Percentiles rank a stretch among this genome's conserved stretches.
Evolutionary conservation across 2,888 invertebrate genomes (phyloP).

Genomic region (Resseliella maxima): DNA sequence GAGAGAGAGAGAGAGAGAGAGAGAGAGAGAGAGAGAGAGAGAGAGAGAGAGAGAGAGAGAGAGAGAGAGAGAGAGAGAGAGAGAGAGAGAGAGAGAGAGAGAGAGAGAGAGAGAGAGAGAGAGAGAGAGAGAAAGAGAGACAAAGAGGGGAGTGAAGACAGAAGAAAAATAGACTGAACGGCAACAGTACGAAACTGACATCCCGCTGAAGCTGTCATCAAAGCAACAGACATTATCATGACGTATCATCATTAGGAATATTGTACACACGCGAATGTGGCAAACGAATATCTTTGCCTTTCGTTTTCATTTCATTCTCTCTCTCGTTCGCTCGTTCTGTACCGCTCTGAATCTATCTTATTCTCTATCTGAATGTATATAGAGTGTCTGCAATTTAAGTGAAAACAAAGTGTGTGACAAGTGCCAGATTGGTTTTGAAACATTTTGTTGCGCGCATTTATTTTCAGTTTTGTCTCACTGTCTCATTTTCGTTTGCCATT

Average conservation of each 20-base stretch:
- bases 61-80: too few species aligned
- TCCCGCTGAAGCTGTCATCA: slow-evolving; percentile 58
- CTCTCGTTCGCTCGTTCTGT: neutral
- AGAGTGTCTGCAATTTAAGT: slow-evolving; percentile 37
- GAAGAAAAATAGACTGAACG: neutral
- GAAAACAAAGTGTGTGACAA: slow-evolving; percentile 56
- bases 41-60: neutral
- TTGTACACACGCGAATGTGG: slow-evolving; percentile 49
- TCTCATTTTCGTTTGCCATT: neutral
- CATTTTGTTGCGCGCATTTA: slow-evolving; percentile 1
- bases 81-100: neutral
- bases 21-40: neutral
- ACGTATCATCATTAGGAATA: slow-evolving; percentile 59
- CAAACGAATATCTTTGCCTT: neutral
- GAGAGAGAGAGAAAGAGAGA: neutral
- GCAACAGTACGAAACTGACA: slow-evolving; percentile 57
- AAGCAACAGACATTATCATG: slow-evolving; percentile 60
- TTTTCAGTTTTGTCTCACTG: neutral
- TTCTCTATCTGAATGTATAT: neutral
- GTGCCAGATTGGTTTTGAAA: slow-evolving; percentile 57
- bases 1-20: neutral
- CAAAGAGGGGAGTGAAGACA: neutral
- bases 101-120: too few species aligned
- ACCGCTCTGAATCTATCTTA: neutral
- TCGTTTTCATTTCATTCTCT: neutral